Evolutionary conservation across 2,888 invertebrate species (phyloP).

Genomic region (Mechanitis mazaeus): DNA sequence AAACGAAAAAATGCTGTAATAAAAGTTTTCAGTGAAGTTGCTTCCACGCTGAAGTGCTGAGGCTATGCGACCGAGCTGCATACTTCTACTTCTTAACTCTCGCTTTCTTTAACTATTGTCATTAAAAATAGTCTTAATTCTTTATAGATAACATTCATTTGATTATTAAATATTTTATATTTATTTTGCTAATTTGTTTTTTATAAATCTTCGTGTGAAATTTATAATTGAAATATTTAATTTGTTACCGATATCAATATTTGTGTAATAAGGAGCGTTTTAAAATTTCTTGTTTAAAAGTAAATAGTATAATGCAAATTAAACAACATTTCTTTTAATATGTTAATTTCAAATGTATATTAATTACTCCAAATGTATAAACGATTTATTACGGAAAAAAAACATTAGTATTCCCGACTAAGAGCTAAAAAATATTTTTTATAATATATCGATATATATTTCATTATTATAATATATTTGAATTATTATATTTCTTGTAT

Average conservation of each 20-base stretch:
- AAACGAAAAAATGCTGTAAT: not conserved
- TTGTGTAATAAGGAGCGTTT: too few species aligned
- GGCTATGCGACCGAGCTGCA: constrained; percentile 12
- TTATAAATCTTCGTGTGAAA: not conserved
- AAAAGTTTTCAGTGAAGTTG: not conserved
- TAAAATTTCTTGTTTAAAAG: not conserved
- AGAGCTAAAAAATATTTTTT: too few species aligned
- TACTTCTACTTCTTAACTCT: not conserved
- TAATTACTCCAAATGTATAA: too few species aligned
- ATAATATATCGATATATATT: too few species aligned
- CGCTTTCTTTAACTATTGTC: not conserved
- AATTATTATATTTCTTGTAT: too few species aligned
- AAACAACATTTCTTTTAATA: too few species aligned
- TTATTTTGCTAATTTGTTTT: not conserved
- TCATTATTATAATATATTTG: too few species aligned
- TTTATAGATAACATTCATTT: not conserved
- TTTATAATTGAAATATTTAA: too few species aligned
- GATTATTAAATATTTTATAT: not conserved
- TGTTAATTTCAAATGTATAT: too few species aligned
- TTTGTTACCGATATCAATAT: too few species aligned
- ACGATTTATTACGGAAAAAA: too few species aligned
- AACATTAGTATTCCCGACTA: too few species aligned
- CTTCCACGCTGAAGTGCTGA: not conserved
- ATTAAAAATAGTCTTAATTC: not conserved
- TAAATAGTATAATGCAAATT: not conserved